phyloP scores from a whole-genome alignment of 2,888 invertebrate species.

The Celastrina argiolus region DNA sequence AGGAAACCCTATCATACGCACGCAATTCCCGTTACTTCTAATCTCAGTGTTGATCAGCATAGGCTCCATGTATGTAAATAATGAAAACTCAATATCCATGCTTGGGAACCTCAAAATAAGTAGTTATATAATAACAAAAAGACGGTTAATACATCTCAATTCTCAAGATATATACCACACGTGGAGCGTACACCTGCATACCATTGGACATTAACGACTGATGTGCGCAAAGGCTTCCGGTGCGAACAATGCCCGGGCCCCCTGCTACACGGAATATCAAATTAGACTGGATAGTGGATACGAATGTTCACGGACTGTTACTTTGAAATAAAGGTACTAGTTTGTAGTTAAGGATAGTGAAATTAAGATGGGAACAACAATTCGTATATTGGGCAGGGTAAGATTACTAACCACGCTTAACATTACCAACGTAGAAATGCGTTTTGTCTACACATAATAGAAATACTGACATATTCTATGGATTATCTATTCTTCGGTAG shows the following conservation, averaged over 20 bases:
- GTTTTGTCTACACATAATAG: too few relatives aligned
- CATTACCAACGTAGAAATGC: too few relatives aligned
- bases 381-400: background rate
- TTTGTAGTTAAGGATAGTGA: background rate
- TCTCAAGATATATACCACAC: slow-evolving; percentile 1
- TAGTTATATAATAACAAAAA: background rate
- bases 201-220: slow-evolving; percentile 25
- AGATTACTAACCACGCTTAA: too few relatives aligned
- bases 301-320: slow-evolving; percentile 32
- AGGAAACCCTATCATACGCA: background rate
- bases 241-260: slow-evolving; percentile 39
- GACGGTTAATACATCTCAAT: background rate
- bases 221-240: slow-evolving; percentile 50
- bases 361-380: background rate
- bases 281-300: slow-evolving; percentile 35
- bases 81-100: background rate
- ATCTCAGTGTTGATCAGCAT: background rate
- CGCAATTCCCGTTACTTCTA: background rate
- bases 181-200: slow-evolving; percentile 24
- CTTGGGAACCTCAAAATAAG: background rate
- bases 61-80: background rate
- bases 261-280: slow-evolving; percentile 52
- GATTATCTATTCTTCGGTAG: too few relatives aligned
- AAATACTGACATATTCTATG: too few relatives aligned
- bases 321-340: slow-evolving; percentile 27